Conservation (phyloP, 2,113 vertebrate genomes). For the Hypocryptadius cinnamomeus region DNA sequence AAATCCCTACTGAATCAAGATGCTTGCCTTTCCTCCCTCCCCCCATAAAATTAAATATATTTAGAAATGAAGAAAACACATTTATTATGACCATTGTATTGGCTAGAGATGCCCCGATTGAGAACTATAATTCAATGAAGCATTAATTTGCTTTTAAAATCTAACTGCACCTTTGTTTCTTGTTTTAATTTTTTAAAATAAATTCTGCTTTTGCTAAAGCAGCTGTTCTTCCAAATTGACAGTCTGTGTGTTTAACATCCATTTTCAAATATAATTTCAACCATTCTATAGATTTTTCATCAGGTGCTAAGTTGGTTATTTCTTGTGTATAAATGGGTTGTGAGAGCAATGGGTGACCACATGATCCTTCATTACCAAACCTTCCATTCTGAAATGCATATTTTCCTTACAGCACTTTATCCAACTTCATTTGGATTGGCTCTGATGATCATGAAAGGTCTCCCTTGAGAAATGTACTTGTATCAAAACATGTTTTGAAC, state of each 20-base stretch:
- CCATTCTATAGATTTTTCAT: background rate
- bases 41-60: background rate
- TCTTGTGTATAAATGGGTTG: background rate
- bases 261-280: background rate
- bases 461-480: background rate
- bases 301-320: background rate
- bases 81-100: background rate
- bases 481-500: background rate
- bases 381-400: background rate
- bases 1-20: background rate
- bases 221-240: background rate
- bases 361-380: background rate
- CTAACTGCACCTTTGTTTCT: background rate
- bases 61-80: background rate
- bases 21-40: background rate
- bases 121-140: background rate
- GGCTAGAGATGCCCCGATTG: background rate
- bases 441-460: background rate
- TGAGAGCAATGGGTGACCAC: background rate
- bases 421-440: background rate
- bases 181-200: background rate
- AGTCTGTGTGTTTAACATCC: background rate
- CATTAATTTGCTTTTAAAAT: background rate
- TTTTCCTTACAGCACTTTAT: background rate
- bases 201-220: background rate